These are phyloP conservation scores for Epirrita christyi DNA, from an alignment of 2,888 invertebrate genomes.

Conservation along the genomic window DNA sequence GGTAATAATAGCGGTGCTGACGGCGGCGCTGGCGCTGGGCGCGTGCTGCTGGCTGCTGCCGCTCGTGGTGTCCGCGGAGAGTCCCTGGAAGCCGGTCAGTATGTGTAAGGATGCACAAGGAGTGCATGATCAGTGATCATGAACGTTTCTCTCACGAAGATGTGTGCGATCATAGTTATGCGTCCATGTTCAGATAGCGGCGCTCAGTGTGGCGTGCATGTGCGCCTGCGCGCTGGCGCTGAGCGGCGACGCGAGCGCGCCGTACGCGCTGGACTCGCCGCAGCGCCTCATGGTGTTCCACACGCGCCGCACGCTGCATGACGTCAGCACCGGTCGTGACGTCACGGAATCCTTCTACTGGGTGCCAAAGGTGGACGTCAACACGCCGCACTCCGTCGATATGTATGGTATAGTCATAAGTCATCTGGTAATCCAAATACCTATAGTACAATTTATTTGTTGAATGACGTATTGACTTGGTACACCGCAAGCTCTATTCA, in stretches of 20 bases:
- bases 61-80: slow-evolving; percentile 50
- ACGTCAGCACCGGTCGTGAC: slow-evolving; percentile 76
- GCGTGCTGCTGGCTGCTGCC: slow-evolving; percentile 67
- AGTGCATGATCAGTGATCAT: too few species aligned
- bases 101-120: too few species aligned
- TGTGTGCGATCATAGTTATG: too few species aligned
- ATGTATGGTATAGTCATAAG: slow-evolving; percentile 42
- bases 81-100: slow-evolving; percentile 46
- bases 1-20: slow-evolving; percentile 57
- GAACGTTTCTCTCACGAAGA: too few species aligned
- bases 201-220: slow-evolving; percentile 23
- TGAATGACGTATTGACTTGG: neutral
- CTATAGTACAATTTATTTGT: neutral
- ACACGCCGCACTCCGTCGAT: slow-evolving; percentile 83
- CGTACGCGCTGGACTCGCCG: slow-evolving; percentile 87
- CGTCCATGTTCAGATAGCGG: slow-evolving; percentile 18
- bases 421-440: neutral
- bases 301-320: slow-evolving; percentile 81
- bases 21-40: slow-evolving; percentile 68
- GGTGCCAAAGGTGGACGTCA: slow-evolving; percentile 90
- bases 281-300: slow-evolving; percentile 91
- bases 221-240: slow-evolving; percentile 49
- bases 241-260: slow-evolving; percentile 48
- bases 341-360: slow-evolving; percentile 81
- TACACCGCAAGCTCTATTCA: too few species aligned